Conservation (phyloP, 1,140 invertebrate species). For the Drosophila pectinifera region DNA sequence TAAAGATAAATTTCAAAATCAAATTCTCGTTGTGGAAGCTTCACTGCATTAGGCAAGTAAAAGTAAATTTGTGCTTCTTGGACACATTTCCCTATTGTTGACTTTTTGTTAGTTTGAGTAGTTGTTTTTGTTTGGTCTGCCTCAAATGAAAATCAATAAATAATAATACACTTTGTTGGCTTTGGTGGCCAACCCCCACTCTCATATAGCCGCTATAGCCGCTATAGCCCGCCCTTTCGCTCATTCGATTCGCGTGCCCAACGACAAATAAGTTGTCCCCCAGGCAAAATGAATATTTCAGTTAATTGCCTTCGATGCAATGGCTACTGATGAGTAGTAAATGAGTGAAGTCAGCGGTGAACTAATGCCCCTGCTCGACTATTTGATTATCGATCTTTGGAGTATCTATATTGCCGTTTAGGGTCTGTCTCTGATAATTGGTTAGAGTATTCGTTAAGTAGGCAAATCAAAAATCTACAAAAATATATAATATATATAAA, state of each 20-base stretch:
- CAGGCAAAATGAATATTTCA: slow-evolving; percentile 42
- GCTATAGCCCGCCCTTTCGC: slow-evolving; percentile 5
- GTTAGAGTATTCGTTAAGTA: too few relatives aligned
- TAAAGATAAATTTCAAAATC: too few relatives aligned
- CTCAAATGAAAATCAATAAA: slow-evolving; percentile 75
- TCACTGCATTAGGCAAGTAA: slow-evolving; percentile 24
- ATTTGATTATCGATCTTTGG: neutral
- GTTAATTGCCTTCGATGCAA: slow-evolving; percentile 37
- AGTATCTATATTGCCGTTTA: too few relatives aligned
- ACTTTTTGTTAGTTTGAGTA: slow-evolving; percentile 33
- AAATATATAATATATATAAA: too few relatives aligned
- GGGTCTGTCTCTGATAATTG: too few relatives aligned
- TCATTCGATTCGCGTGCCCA: slow-evolving; percentile 17
- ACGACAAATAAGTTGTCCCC: slow-evolving; percentile 25
- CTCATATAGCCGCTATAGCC: slow-evolving; percentile 1
- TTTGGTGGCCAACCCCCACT: slow-evolving; percentile 17
- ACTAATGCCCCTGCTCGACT: neutral
- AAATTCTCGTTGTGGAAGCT: too few relatives aligned
- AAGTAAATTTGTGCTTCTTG: slow-evolving; percentile 50
- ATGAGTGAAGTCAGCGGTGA: slow-evolving; percentile 10
- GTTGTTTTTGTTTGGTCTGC: slow-evolving; percentile 19
- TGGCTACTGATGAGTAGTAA: slow-evolving; percentile 15
- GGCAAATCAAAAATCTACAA: too few relatives aligned
- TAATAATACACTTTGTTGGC: slow-evolving; percentile 76
- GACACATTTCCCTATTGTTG: slow-evolving; percentile 26